A percentile compares a stretch with the other conserved stretches of the same genome.
Conservation (phyloP, 1,140 invertebrate genomes). For the Drosophila simulans region DNA sequence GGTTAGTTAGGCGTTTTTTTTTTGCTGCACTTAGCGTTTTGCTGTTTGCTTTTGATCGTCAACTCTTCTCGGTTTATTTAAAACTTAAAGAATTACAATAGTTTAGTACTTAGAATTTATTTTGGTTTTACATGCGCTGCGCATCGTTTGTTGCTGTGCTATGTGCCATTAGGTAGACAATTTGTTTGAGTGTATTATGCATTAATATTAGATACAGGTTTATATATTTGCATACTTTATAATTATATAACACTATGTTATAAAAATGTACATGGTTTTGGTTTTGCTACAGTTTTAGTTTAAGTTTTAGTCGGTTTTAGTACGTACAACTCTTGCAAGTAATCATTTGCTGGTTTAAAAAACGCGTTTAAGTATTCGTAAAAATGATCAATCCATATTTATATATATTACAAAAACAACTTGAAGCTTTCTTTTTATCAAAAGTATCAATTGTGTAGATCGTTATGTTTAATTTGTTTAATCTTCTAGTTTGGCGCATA, state of each 20-base stretch:
- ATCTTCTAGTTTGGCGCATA: slow-evolving; percentile 81
- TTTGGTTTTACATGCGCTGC: slow-evolving; percentile 83
- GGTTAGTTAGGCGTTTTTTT: slow-evolving; percentile 58
- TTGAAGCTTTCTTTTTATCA: slow-evolving; percentile 49
- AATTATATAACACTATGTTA: slow-evolving; percentile 69
- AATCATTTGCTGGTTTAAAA: slow-evolving; percentile 55
- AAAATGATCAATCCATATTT: slow-evolving; percentile 60
- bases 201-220: slow-evolving; percentile 70
- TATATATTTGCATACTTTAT: slow-evolving; percentile 60
- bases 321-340: slow-evolving; percentile 73
- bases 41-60: slow-evolving; percentile 68
- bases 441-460: slow-evolving; percentile 52
- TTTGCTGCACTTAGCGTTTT: slow-evolving; percentile 20
- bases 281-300: slow-evolving; percentile 72
- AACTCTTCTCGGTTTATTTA: slow-evolving; percentile 76
- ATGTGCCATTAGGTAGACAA: slow-evolving; percentile 72
- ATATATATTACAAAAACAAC: slow-evolving; percentile 78
- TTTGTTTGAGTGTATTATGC: slow-evolving; percentile 80
- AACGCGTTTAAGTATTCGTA: slow-evolving; percentile 42
- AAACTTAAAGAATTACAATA: slow-evolving; percentile 82
- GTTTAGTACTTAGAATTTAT: slow-evolving; percentile 78
- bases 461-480: slow-evolving; percentile 68
- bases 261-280: slow-evolving; percentile 79
- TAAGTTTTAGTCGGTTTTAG: slow-evolving; percentile 62
- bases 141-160: slow-evolving; percentile 68